Base-by-base conservation (phyloP, 2,113 vertebrate species). In the Eurypyga helias region DNA sequence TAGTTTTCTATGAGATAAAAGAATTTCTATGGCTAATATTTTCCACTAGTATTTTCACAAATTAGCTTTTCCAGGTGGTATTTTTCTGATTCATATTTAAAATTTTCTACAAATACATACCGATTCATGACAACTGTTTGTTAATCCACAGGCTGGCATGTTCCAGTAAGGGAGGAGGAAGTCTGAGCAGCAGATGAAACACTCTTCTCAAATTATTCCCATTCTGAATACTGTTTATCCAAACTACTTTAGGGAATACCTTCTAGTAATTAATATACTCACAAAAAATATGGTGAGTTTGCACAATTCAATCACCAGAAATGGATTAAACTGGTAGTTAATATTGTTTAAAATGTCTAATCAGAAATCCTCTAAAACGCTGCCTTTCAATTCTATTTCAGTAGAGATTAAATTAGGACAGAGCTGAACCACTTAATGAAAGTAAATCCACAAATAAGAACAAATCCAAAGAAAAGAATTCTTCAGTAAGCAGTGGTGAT, bases 371-470 rank as follows among this genome's bases (percentile, higher is more conserved):
- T 90, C 43, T 76, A 75, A 87, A 92, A 82, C 55, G 17, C 11
- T 87, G 55, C 38, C 51, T 90, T 93, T 92, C 43, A 9, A 9
- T 87, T 90, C 77, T 72, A 4, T 89, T 90, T 91, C 90, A 78
- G 69, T 41, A 65, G 72, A 78, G 48, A 81, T 81, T 92, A 78
- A 95, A 94, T 94, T 96, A 94, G 21, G 45, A 96, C 58, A 66
- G 43, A 95, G 17, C 9, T 55, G 60, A 94, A 89, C 12, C 16
- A 49, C 64, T 67, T 94, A 95, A 96, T 90, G 67, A 90, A 93
- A 57, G 52, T 71, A 95, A 94, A 93, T 64, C 72, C 83, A 87
- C 65, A 93, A 93, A 83, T 92, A 86, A 93, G 67, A 94, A 84
- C 24, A 93, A 90, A 86, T 45, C 10, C 38, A 84, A 89, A 92